Base-by-base conservation (phyloP, 2,888 invertebrate species). In the Dasypogon diadema region DNA sequence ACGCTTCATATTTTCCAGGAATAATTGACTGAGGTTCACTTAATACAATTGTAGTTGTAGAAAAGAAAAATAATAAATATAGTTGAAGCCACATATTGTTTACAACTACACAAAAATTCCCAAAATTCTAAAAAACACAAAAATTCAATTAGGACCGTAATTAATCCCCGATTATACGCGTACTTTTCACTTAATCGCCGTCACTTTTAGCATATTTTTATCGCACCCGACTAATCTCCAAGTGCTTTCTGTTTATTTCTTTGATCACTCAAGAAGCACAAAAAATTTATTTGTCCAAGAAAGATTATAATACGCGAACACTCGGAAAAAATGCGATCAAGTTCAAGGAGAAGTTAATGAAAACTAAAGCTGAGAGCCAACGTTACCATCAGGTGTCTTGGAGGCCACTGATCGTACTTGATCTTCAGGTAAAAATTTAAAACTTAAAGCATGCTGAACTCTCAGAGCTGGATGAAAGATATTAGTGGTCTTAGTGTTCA, bases 1-100 rank as follows among this genome's bases (percentile, higher is more conserved):
- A 83, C 60, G 84, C 83, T 78, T 82, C 82, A 81, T 83, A 85
- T 82, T 84, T 83, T 77, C 85, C 85, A 34, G 84, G 83, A 79
- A 84, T 82, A 72, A 81, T 81, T 22, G 76, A 77, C 8, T 76
- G 76, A 14, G 72, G 70, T 51, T 55, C 51, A 70, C 42, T 26
- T 77, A 79, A 56, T 74, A 78, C 55, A 63, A 75, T 30, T 30
- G 18, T 12, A n/a, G 30, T 12, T 8, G 70, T 14, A 1, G 34
- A 26, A 30, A 70, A 16, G 5, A 51, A 26, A 21, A 70, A 51
- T 12, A 70, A 30, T 12, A 70, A 26, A 30, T 54, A 54, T 2
- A 70, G 21, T 24, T 70, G 51, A 21, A 70, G 18, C 70, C 70
- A 70, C 70, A 70, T 70, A 18, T 70, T 70, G 12, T 21, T 26